Percentiles rank a stretch among this genome's conserved stretches.
Conservation (phyloP, 92 coral and sea anemone species). For the Palythoa caribaeorum region DNA sequence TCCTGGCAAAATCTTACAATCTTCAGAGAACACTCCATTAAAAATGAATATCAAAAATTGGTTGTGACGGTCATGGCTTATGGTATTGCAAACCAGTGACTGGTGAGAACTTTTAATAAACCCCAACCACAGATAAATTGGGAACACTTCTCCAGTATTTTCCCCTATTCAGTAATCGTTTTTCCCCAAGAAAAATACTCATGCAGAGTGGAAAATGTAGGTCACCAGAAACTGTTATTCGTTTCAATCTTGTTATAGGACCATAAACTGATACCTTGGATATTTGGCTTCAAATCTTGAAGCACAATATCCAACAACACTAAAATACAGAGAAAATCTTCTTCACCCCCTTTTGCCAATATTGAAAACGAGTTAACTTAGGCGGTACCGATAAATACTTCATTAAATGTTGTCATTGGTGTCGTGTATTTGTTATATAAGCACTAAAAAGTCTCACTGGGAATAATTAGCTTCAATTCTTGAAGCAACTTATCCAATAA, state of each 20-base stretch:
- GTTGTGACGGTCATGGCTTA: not conserved
- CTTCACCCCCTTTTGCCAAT: not conserved
- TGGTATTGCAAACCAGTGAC: not conserved
- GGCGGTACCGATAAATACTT: no score
- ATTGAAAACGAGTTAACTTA: no score
- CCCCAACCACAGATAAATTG: constrained; percentile 2
- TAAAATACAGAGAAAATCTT: not conserved
- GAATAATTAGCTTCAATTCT: no score
- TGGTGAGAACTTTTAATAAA: not conserved
- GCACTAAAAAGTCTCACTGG: no score
- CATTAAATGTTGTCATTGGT: no score
- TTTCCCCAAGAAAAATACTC: constrained; percentile 4
- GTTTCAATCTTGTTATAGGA: not conserved
- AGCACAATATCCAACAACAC: not conserved
- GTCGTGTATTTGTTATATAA: no score
- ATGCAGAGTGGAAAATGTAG: not conserved
- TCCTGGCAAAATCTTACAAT: no score
- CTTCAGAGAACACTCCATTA: no score
- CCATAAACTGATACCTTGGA: not conserved
- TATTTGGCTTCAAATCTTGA: constrained; percentile 2
- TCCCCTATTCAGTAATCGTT: not conserved
- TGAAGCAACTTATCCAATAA: not conserved
- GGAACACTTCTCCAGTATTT: not conserved
- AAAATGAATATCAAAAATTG: not conserved
- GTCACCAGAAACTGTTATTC: no score